These are phyloP conservation scores for Thripadectes ignobilis DNA, from an alignment of 2,797 vertebrate species.

Conservation along the genomic window DNA sequence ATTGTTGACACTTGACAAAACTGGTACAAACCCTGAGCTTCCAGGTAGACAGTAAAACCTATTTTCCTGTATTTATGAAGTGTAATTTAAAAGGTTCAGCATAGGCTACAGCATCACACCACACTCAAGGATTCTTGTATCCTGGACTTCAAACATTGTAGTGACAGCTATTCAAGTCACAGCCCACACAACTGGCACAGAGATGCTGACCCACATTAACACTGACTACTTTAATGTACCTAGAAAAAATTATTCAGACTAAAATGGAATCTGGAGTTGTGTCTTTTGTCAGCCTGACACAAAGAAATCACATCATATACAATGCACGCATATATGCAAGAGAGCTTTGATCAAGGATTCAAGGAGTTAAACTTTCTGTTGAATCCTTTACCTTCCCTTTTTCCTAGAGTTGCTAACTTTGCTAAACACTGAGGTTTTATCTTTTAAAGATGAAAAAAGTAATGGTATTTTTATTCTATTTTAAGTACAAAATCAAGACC, in stretches of 20 bases:
- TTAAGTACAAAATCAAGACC: not conserved
- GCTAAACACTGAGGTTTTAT: not conserved
- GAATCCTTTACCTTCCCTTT: not conserved
- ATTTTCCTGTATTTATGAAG: not conserved
- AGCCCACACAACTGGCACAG: not conserved
- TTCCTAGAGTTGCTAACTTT: not conserved
- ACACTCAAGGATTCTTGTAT: not conserved
- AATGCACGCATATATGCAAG: not conserved
- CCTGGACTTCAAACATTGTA: not conserved
- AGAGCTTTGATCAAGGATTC: not conserved
- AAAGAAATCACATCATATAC: fast-evolving
- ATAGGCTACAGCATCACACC: not conserved
- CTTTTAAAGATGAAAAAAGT: not conserved
- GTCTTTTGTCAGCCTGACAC: not conserved
- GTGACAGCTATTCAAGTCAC: not conserved
- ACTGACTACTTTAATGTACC: not conserved
- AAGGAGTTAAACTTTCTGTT: not conserved
- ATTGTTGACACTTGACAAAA: not conserved
- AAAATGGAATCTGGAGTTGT: not conserved
- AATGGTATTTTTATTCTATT: not conserved
- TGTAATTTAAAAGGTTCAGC: not conserved
- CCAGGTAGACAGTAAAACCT: not conserved
- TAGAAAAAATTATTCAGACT: not conserved
- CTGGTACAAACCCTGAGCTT: not conserved
- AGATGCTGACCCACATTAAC: not conserved